Base-by-base conservation (phyloP, 2,113 vertebrate species). In the Irena cyanogastra region DNA sequence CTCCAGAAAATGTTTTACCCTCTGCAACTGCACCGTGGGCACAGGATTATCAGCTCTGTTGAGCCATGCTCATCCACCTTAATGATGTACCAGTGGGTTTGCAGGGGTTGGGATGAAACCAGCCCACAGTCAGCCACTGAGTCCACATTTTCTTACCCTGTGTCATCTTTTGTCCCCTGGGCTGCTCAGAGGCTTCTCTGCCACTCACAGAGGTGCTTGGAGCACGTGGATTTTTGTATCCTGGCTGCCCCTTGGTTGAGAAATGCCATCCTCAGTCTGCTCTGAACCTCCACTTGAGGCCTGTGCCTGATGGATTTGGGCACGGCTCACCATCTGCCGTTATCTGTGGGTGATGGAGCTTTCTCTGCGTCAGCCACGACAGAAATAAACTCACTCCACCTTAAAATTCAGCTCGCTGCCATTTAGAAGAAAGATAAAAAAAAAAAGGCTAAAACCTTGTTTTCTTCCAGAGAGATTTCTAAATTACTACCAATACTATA, bases 341-440 rank as follows among this genome's bases (percentile, higher is more conserved):
- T 94, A 81, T 94, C 94, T 82, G 91, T 91, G 87, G 89, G 91
- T 94, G 94, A 89, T 27, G 83, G 77, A 86, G 89, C n/a, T 95
- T 89, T 91, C 87, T 85, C 80, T 94, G 89, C 4, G 7, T 95
- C 83, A 95, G 81, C 61, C 83, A 91, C 1, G 4, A 78, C 87
- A 93, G 89, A 93, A 96, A 93, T 82, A 94, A 96, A 87, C 77
- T 89, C 78, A 82, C 45, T 89, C 93, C 94, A 94, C 95, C 95
- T 95, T 95, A 94, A 97, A 95, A 95, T 91, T 76, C 91, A 91
- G 61, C 89, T 94, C 6, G 13, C 44, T 94, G 80, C 80, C 80
- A 77, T 83, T 89, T 87, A 49, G 80, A 75, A 78, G 54, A 20
- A 5, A 21, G 30, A 42, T 70, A 8, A 31, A 26, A 61, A 91